Conservation (phyloP, 2,797 vertebrate genomes). For the Chiloscyllium punctatum region DNA sequence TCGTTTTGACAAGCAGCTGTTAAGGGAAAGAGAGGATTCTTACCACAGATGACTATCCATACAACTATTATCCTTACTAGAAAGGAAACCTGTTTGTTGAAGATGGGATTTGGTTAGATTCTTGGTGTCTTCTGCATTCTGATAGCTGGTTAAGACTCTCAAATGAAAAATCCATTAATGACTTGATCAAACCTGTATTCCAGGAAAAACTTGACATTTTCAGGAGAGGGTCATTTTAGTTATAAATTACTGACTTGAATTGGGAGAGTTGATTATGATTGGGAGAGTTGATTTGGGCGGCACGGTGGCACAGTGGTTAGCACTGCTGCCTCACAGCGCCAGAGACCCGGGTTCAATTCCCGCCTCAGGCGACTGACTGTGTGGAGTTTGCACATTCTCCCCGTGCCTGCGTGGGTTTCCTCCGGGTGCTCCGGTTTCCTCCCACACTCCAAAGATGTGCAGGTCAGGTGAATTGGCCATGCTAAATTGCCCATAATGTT, state of each 20-base stretch:
- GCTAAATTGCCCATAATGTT: too few relatives aligned
- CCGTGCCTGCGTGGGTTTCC: too few relatives aligned
- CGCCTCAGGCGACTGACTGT: too few relatives aligned
- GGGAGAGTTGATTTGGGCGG: too few relatives aligned
- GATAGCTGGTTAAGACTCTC: neutral
- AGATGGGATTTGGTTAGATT: neutral
- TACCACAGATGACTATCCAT: neutral
- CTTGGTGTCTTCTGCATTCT: neutral
- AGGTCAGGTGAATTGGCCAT: too few relatives aligned
- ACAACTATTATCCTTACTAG: neutral
- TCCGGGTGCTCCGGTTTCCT: too few relatives aligned
- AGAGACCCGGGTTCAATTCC: too few relatives aligned
- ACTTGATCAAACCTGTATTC: neutral
- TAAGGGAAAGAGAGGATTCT: neutral
- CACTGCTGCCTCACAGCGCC: too few relatives aligned
- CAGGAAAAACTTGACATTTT: neutral
- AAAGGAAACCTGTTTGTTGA: neutral
- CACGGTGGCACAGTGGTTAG: too few relatives aligned
- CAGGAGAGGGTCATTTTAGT: neutral
- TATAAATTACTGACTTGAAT: neutral
- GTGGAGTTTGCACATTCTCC: too few relatives aligned
- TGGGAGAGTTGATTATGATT: too few relatives aligned
- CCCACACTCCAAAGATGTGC: too few relatives aligned
- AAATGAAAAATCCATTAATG: neutral
- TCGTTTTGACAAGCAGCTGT: neutral